Evolutionary conservation across 2,797 vertebrate species (phyloP).

Genomic region (Nasua narica): DNA sequence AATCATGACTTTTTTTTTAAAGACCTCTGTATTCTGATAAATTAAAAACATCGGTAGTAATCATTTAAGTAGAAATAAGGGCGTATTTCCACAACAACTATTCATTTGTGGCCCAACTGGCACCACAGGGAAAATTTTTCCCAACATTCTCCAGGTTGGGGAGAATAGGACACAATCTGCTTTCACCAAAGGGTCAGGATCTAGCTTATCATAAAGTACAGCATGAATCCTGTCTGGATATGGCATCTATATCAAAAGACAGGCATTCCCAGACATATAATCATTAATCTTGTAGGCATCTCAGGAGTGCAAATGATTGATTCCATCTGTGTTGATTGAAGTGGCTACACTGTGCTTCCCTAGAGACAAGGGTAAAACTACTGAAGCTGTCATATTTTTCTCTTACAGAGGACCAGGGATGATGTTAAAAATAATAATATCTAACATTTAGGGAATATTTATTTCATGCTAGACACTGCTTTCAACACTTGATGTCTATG

Average conservation of each 20-base stretch:
- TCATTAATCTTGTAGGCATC: neutral
- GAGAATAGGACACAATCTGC: neutral
- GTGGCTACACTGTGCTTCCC: neutral
- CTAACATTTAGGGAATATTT: neutral
- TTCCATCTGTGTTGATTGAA: neutral
- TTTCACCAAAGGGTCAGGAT: neutral
- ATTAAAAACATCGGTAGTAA: neutral
- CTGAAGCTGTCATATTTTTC: neutral
- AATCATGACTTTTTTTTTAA: constrained; percentile 1
- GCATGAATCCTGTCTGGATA: neutral
- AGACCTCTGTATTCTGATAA: neutral
- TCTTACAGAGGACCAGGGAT: neutral
- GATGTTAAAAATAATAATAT: neutral
- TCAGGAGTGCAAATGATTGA: neutral
- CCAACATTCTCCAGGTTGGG: neutral
- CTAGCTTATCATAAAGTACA: neutral
- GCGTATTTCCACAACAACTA: neutral
- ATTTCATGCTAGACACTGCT: neutral
- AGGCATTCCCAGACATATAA: neutral
- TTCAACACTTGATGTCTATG: neutral
- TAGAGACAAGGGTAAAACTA: neutral
- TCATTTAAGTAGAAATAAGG: neutral
- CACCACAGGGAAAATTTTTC: neutral
- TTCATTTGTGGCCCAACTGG: neutral
- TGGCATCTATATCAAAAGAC: neutral